Evolutionary conservation across 2,797 vertebrate species (phyloP).

Genomic region (Sparidentex hasta): DNA sequence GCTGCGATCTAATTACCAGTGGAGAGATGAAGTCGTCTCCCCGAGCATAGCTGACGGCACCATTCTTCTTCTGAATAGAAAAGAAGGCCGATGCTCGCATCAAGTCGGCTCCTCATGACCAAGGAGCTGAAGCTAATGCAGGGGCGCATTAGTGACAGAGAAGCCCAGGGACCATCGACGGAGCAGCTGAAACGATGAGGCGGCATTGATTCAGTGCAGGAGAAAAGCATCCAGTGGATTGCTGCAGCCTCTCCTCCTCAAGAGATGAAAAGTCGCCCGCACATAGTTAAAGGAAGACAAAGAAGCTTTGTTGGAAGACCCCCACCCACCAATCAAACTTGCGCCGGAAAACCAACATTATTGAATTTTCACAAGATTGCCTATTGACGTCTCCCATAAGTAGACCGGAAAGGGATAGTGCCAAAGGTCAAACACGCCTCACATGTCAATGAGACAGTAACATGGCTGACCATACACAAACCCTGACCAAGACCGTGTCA

Average conservation of each 20-base stretch:
- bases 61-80: slow-evolving; percentile 76
- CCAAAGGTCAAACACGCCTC: slow-evolving; percentile 62
- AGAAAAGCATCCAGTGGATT: slow-evolving; percentile 39
- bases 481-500: slow-evolving; percentile 53
- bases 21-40: slow-evolving; percentile 80
- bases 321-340: slow-evolving; percentile 29
- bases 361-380: slow-evolving; percentile 54
- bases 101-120: slow-evolving; percentile 56
- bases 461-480: slow-evolving; percentile 51
- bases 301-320: slow-evolving; percentile 31
- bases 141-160: slow-evolving; percentile 66
- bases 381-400: slow-evolving; percentile 48
- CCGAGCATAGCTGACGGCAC: slow-evolving; percentile 65
- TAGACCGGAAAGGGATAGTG: slow-evolving; percentile 4
- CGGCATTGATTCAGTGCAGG: slow-evolving; percentile 53
- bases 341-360: slow-evolving; percentile 42
- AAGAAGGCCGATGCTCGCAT: slow-evolving; percentile 57
- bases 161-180: slow-evolving; percentile 47
- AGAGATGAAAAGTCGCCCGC: slow-evolving; percentile 55
- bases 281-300: slow-evolving; percentile 52
- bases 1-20: slow-evolving; percentile 83
- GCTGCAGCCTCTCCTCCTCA: slow-evolving; percentile 35
- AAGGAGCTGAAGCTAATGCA: slow-evolving; percentile 53
- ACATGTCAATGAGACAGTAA: slow-evolving; percentile 67
- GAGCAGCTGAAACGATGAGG: slow-evolving; percentile 51